Conservation (phyloP, 2,113 vertebrate genomes). For the Rhegmatorhina hoffmannsi region DNA sequence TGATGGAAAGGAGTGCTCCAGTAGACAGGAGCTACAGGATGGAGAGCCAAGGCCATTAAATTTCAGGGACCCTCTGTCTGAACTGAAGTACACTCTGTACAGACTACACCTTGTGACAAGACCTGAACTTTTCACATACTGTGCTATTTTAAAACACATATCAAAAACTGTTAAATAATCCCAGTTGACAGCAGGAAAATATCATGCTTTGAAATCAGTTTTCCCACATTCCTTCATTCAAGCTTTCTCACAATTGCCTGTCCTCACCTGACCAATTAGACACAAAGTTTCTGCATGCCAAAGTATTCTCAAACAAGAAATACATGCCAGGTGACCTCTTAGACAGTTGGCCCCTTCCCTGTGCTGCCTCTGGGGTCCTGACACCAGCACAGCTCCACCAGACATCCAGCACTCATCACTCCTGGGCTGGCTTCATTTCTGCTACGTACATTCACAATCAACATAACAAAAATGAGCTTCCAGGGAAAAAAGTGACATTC, state of each 20-base stretch:
- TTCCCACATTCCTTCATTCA: background rate
- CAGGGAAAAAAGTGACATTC: background rate
- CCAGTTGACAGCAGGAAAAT: background rate
- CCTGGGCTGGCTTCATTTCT: background rate
- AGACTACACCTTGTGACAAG: background rate
- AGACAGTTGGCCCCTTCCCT: background rate
- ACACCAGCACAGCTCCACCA: background rate
- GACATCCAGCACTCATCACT: background rate
- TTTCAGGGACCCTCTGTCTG: background rate
- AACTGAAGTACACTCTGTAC: background rate
- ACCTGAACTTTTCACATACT: background rate
- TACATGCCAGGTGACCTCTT: background rate
- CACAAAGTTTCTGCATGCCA: background rate
- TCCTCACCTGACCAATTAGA: background rate
- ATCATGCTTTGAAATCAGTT: background rate
- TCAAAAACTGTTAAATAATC: fast-evolving
- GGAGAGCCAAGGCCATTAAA: background rate
- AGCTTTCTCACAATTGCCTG: background rate
- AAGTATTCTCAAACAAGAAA: background rate
- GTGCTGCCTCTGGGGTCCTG: background rate
- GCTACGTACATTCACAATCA: background rate
- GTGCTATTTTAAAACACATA: fast-evolving
- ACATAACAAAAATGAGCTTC: fast-evolving
- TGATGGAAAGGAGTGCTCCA: fast-evolving
- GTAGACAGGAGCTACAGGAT: background rate